Percentiles rank a stretch among this genome's conserved stretches.
phyloP scores from a whole-genome alignment of 2,888 invertebrate species.

The Elegia similella region DNA sequence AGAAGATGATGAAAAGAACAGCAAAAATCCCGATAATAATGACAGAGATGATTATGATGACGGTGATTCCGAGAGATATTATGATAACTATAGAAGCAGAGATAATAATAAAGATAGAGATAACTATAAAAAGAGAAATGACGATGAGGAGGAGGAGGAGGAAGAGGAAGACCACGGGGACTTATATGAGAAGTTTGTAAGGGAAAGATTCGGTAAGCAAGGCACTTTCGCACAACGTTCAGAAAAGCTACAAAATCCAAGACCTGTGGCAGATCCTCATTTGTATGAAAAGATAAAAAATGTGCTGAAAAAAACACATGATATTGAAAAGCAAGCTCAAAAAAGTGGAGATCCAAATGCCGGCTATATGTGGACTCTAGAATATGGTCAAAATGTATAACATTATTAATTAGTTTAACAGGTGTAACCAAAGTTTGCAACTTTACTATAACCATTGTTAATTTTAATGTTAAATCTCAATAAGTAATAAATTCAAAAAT shows the following conservation, averaged over 20 bases:
- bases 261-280: constrained; percentile 43
- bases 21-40: constrained; percentile 30
- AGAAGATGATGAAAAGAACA: constrained; percentile 31
- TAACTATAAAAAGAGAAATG: constrained; percentile 41
- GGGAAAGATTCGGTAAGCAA: constrained; percentile 69
- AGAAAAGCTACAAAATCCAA: constrained; percentile 46
- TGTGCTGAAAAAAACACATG: constrained; percentile 64
- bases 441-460: not conserved
- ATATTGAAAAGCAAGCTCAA: constrained; percentile 60
- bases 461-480: not conserved
- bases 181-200: constrained; percentile 72
- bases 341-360: constrained; percentile 70
- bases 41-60: constrained; percentile 35
- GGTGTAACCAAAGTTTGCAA: not conserved
- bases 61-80: constrained; percentile 33
- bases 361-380: constrained; percentile 77
- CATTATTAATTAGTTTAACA: not conserved
- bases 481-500: not conserved
- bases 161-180: constrained; percentile 54
- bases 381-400: constrained; percentile 72
- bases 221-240: constrained; percentile 57
- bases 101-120: constrained; percentile 41
- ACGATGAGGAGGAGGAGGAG: constrained; percentile 34
- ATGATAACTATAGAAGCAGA: constrained; percentile 35
- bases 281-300: constrained; percentile 56